phyloP scores from a whole-genome alignment of 2,113 vertebrate species.

The Bubo bubo region DNA sequence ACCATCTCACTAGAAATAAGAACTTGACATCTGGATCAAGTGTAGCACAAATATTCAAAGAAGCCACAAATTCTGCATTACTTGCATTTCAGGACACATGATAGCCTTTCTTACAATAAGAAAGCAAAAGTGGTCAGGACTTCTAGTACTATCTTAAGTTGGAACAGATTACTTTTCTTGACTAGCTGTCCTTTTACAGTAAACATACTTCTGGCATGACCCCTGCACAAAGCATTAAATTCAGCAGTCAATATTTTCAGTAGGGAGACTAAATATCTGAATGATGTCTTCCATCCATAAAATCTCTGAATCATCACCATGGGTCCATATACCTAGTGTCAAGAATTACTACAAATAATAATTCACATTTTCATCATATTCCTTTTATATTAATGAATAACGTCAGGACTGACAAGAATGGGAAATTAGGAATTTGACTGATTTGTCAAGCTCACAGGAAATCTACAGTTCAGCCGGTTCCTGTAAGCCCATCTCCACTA shows the following conservation, averaged over 20 bases:
- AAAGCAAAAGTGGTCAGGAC: background rate
- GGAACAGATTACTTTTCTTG: background rate
- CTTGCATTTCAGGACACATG: background rate
- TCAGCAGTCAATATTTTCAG: background rate
- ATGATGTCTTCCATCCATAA: background rate
- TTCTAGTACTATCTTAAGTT: background rate
- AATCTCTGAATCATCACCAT: background rate
- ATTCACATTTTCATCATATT: background rate
- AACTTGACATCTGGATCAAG: background rate
- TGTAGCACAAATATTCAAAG: background rate
- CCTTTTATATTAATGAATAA: background rate
- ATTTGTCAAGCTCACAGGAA: background rate
- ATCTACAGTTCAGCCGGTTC: background rate
- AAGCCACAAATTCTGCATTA: background rate
- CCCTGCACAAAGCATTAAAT: background rate
- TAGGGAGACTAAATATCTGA: background rate
- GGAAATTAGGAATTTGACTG: background rate
- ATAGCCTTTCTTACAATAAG: background rate
- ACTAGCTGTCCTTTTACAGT: background rate
- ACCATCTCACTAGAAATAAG: background rate
- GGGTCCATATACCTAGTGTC: background rate
- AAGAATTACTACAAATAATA: background rate
- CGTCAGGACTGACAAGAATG: background rate
- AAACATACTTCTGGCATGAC: background rate
- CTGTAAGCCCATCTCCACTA: background rate